phyloP scores from a whole-genome alignment of 1,140 invertebrate species.

The Bombus superbus region DNA sequence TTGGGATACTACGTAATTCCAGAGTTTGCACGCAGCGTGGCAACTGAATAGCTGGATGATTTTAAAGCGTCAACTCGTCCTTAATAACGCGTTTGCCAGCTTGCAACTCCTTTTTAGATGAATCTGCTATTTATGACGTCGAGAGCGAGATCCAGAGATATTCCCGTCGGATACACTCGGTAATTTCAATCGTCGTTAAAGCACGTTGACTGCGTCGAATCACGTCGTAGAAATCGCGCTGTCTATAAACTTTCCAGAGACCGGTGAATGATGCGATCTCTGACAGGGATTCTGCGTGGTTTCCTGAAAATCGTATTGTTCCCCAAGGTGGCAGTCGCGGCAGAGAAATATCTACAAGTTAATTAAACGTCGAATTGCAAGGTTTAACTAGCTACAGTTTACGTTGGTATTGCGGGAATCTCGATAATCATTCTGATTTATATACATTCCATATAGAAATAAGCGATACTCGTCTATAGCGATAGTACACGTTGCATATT shows the following conservation, averaged over 20 bases:
- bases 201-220: slow-evolving; percentile 26
- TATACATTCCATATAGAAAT: no score
- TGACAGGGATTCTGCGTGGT: not conserved
- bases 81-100: slow-evolving; percentile 53
- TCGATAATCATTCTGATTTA: no score
- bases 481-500: no score
- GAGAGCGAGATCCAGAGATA: slow-evolving; percentile 33
- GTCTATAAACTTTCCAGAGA: slow-evolving; percentile 41
- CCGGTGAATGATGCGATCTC: not conserved
- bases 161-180: slow-evolving; percentile 50
- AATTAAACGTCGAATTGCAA: slow-evolving; percentile 14
- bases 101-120: slow-evolving; percentile 40
- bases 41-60: slow-evolving; percentile 6
- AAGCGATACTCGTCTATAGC: no score
- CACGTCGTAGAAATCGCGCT: slow-evolving; percentile 20
- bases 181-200: slow-evolving; percentile 61
- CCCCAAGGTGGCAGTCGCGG: no score
- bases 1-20: slow-evolving; percentile 4
- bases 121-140: slow-evolving; percentile 48
- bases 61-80: slow-evolving; percentile 42
- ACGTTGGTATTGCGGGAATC: not conserved
- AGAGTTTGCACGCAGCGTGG: not conserved
- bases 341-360: not conserved
- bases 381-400: not conserved
- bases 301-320: slow-evolving; percentile 11